Conservation (phyloP, 1,140 invertebrate genomes). For the Drosophila nikananu region DNA sequence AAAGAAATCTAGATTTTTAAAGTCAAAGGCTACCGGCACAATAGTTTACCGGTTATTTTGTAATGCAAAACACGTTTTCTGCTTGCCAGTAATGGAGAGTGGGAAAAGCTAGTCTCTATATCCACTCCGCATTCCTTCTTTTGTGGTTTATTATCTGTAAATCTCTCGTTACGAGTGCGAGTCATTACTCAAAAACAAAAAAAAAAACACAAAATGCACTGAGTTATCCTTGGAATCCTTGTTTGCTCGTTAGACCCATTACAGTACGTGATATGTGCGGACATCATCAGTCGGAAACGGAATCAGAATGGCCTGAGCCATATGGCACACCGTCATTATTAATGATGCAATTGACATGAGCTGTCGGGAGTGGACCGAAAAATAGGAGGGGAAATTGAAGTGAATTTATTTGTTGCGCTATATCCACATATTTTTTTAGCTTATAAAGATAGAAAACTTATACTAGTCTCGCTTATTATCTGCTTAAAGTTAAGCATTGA, state of each 20-base stretch:
- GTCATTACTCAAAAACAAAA: slow-evolving; percentile 66
- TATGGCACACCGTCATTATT: slow-evolving; percentile 68
- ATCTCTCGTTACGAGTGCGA: slow-evolving; percentile 44
- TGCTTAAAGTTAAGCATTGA: not conserved
- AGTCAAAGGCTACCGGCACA: not conserved
- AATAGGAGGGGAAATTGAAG: slow-evolving; percentile 25
- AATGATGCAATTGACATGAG: slow-evolving; percentile 76
- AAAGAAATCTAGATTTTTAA: not conserved
- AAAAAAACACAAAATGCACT: slow-evolving; percentile 26
- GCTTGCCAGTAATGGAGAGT: not conserved
- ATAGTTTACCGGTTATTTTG: slow-evolving; percentile 21
- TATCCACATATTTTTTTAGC: not conserved
- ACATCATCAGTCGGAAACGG: slow-evolving; percentile 18
- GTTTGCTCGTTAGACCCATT: slow-evolving; percentile 37
- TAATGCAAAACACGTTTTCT: slow-evolving; percentile 57
- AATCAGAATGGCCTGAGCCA: slow-evolving; percentile 18
- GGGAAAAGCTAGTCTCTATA: slow-evolving; percentile 28
- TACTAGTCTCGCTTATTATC: not conserved
- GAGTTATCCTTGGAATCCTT: slow-evolving; percentile 13
- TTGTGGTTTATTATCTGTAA: slow-evolving; percentile 61
- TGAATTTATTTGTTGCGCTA: not conserved
- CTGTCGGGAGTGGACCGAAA: slow-evolving; percentile 8
- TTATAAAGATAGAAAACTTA: not conserved
- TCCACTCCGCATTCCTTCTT: not conserved
- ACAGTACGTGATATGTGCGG: slow-evolving; percentile 52